Conservation (phyloP, 92 coral and sea anemone genomes). For the Actinernus sp. region DNA sequence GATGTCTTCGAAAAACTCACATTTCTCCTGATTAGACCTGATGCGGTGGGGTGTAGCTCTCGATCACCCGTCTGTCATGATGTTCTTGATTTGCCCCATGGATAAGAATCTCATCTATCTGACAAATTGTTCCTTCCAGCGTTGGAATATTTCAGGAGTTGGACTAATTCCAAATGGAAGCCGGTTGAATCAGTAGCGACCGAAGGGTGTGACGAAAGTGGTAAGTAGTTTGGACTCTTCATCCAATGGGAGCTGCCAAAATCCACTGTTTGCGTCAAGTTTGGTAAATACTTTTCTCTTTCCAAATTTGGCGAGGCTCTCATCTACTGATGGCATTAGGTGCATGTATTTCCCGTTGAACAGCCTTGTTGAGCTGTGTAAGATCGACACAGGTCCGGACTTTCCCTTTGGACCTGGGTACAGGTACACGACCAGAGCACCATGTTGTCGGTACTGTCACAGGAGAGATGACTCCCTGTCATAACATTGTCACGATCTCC, state of each 20-base stretch:
- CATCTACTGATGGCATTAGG: slow-evolving; percentile 23
- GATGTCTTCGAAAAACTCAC: slow-evolving; percentile 48
- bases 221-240: slow-evolving; percentile 25
- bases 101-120: slow-evolving; percentile 41
- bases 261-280: slow-evolving; percentile 54
- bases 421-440: slow-evolving; percentile 64
- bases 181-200: slow-evolving; percentile 28
- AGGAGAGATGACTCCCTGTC: slow-evolving; percentile 58
- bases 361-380: slow-evolving; percentile 28
- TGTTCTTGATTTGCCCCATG: slow-evolving; percentile 7
- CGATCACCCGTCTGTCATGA: slow-evolving; percentile 41
- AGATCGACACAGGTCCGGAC: slow-evolving; percentile 45
- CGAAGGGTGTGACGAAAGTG: slow-evolving; percentile 37
- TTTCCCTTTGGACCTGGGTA: slow-evolving; percentile 43
- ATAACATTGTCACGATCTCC: slow-evolving; percentile 47
- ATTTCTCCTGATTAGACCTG: slow-evolving; percentile 25
- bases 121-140: slow-evolving; percentile 22
- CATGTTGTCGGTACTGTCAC: slow-evolving; percentile 63
- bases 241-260: slow-evolving; percentile 39
- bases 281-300: slow-evolving; percentile 39
- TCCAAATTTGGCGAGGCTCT: slow-evolving; percentile 28
- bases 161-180: slow-evolving; percentile 43
- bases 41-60: slow-evolving; percentile 31
- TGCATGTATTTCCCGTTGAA: slow-evolving; percentile 34
- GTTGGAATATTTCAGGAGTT: slow-evolving; percentile 30